phyloP scores from a whole-genome alignment of 1,140 invertebrate genomes.

The Vanessa atalanta region DNA sequence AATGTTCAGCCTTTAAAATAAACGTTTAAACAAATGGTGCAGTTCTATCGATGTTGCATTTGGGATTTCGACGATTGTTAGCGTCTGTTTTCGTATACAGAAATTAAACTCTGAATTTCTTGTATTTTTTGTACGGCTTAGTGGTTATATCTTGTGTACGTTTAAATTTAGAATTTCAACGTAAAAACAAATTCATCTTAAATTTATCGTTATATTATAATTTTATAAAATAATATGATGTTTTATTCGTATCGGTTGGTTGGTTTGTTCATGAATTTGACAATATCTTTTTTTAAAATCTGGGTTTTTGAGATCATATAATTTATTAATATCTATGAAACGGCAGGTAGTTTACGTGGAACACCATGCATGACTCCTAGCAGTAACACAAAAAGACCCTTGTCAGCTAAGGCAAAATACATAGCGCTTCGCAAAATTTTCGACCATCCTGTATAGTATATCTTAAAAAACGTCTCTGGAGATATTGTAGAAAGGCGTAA shows the following conservation, averaged over 20 bases:
- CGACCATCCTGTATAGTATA: conserved; percentile 51
- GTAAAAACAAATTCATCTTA: no score
- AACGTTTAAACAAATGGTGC: conserved; percentile 6
- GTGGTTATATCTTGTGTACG: not conserved
- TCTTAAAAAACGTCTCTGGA: conserved; percentile 48
- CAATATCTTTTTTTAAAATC: conserved; percentile 6
- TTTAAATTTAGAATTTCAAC: no score
- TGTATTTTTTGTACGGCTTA: not conserved
- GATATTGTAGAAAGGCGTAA: conserved; percentile 44
- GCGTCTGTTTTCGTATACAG: not conserved
- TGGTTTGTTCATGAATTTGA: not conserved
- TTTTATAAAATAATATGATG: no score
- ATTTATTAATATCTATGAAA: conserved; percentile 71
- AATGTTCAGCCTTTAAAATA: conserved; percentile 3
- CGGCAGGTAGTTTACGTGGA: conserved; percentile 45
- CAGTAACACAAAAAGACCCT: conserved; percentile 59
- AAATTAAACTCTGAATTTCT: not conserved
- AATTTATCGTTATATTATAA: no score
- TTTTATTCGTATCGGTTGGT: no score
- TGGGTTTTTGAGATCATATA: conserved; percentile 12
- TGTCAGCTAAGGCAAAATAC: conserved; percentile 54
- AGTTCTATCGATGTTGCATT: not conserved
- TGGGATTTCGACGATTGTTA: conserved; percentile 7
- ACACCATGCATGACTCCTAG: conserved; percentile 43
- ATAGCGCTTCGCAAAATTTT: conserved; percentile 13